Percentiles rank a stretch among this genome's conserved stretches.
These are phyloP conservation scores for Pristionchus exspectatus DNA, from an alignment of 2,888 invertebrate genomes.

Conservation along the genomic window DNA sequence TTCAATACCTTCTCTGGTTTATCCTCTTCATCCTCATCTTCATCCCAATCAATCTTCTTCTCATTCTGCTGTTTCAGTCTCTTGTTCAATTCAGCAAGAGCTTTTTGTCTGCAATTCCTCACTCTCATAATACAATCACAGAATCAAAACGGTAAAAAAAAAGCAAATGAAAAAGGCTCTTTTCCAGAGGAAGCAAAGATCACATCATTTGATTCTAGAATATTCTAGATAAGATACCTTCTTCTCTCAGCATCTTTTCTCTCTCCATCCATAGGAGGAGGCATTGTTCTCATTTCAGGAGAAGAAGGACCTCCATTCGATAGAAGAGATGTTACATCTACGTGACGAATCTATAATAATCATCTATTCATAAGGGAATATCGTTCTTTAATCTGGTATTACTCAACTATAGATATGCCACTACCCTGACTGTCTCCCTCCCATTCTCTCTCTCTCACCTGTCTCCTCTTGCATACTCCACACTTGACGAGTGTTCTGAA, in stretches of 20 bases:
- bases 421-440: neutral
- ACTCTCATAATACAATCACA: neutral
- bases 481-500: slow-evolving; percentile 67
- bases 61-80: slow-evolving; percentile 65
- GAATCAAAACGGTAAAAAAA: neutral
- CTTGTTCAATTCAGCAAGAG: slow-evolving; percentile 71
- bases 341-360: slow-evolving; percentile 66
- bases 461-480: slow-evolving; percentile 68
- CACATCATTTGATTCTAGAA: neutral
- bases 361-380: neutral
- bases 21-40: slow-evolving; percentile 58
- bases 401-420: too few species aligned
- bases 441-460: slow-evolving; percentile 26
- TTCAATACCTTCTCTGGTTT: slow-evolving; percentile 2
- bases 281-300: slow-evolving; percentile 48
- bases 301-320: slow-evolving; percentile 64
- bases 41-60: slow-evolving; percentile 60
- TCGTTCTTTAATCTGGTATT: too few species aligned
- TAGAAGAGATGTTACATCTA: slow-evolving; percentile 68
- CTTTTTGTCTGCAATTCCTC: slow-evolving; percentile 64
- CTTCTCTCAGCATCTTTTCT: slow-evolving; percentile 64
- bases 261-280: slow-evolving; percentile 35
- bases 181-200: too few species aligned
- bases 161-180: neutral
- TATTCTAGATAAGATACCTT: slow-evolving; percentile 54